Evolutionary conservation across 2,113 vertebrate genomes (phyloP), one percentile per base, ranked within the genome.

Genomic region (Nanorana parkeri): DNA sequence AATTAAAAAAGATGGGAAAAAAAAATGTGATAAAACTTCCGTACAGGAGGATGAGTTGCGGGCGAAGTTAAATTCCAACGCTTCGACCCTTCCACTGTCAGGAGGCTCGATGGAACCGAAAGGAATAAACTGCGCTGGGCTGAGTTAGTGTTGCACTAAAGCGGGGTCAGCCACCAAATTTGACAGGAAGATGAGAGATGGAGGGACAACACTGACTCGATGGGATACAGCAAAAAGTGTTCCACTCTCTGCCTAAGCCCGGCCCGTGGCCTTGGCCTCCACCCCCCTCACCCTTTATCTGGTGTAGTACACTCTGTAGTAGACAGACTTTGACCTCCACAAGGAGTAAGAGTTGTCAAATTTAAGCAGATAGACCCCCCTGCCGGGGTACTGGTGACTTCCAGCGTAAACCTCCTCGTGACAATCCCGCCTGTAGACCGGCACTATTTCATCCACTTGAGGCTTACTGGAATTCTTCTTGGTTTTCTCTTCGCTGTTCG

Each of bases 221-320:
- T 86, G 81, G 85, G 82, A 67, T 90, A 90, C 88, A 88, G 88
- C 87, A 89, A 89, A 47, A 90, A 79, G 83, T 90, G 89, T 89
- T 89, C 55, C 28, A 19, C 28, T 23, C 36, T 19, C 47, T 21
- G 28, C 3, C 28, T 47, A 10, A 16, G 47, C 61, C 71, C 77
- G 89, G 87, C 89, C 86, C 86, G 85, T 88, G 86, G 87, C 15
- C 67, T 89, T 88, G 86, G 89, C 86, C 88, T 84, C 88, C 87
- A 87, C 23, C 7, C n/a, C 86, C 81, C 84, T 75, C 76, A 86
- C 90, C 63, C 87, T 95, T 95, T 99, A 99, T 99, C 97, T 99
- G 92, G 98, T 99, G 87, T 99, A 99, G 91, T 99, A 99, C 89
- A 99, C 98, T 97, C 98, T 98, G 96, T 99, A 99, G 94, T 99